Percentiles rank a stretch among this genome's conserved stretches.
Evolutionary conservation across 2,113 vertebrate species (phyloP).

Genomic region (Tyrannus savana): DNA sequence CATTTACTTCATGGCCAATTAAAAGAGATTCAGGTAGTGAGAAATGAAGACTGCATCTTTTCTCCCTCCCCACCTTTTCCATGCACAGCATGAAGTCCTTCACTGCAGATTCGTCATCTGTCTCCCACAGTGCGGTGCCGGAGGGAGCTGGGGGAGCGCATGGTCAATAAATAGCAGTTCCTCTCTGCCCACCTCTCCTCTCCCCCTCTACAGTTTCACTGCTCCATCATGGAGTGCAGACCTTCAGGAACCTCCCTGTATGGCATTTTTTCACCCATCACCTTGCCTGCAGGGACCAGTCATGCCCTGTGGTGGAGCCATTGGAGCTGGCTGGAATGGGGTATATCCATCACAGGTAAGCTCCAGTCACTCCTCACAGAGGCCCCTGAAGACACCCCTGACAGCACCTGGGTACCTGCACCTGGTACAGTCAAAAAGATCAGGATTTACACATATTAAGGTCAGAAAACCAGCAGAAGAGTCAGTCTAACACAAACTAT

Average conservation of each 20-base stretch:
- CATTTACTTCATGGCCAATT: background rate
- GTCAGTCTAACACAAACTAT: background rate
- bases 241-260: background rate
- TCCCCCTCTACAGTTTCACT: background rate
- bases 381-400: background rate
- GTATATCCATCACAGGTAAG: rapidly evolving
- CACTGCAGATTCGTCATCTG: background rate
- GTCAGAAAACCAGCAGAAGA: background rate
- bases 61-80: background rate
- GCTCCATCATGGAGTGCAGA: background rate
- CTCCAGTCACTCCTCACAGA: background rate
- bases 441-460: background rate
- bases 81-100: background rate
- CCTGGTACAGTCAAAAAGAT: rapidly evolving
- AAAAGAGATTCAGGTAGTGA: background rate
- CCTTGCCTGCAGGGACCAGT: background rate
- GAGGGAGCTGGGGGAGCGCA: rapidly evolving
- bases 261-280: background rate
- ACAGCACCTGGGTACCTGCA: background rate
- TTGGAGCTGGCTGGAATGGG: rapidly evolving
- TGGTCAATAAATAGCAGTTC: background rate
- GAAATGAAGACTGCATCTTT: background rate
- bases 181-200: rapidly evolving
- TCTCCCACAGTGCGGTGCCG: rapidly evolving
- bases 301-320: rapidly evolving